These are phyloP conservation scores for Tonatia bakeri DNA, from an alignment of 2,113 vertebrate species.

Conservation along the genomic window DNA sequence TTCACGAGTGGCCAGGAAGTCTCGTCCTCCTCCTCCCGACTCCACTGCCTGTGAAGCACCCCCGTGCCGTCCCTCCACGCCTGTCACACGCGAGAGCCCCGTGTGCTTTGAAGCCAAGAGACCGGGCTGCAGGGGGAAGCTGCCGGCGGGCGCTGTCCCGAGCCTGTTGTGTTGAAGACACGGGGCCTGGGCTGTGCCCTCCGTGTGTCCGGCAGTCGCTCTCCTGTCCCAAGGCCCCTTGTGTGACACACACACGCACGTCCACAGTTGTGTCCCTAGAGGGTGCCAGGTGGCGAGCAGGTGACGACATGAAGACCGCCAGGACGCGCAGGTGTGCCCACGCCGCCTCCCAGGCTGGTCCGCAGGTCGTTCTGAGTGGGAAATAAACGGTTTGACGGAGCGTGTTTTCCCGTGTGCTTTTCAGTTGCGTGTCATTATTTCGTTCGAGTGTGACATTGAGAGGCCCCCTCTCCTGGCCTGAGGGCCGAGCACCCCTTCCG, in stretches of 20 bases:
- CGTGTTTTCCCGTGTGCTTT: conserved; percentile 33
- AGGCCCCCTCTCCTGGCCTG: neutral
- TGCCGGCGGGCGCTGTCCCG: neutral
- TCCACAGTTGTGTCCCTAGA: neutral
- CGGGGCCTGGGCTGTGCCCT: neutral
- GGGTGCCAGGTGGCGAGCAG: neutral
- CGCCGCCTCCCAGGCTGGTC: neutral
- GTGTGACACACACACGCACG: too few relatives aligned
- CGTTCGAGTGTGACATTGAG: neutral
- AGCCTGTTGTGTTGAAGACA: neutral
- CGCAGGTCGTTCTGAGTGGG: conserved; percentile 27
- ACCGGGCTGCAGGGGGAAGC: neutral
- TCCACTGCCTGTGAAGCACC: neutral
- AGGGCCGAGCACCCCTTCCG: neutral
- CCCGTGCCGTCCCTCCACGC: neutral
- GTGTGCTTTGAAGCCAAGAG: neutral
- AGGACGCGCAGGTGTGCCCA: neutral
- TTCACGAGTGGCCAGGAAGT: conserved; percentile 37
- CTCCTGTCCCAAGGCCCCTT: neutral
- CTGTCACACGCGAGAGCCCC: neutral
- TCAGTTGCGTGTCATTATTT: neutral
- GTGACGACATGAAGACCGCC: neutral
- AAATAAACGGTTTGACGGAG: conserved; percentile 66
- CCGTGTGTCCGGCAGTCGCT: neutral
- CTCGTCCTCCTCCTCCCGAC: conserved; percentile 52